phyloP scores from a whole-genome alignment of 2,113 vertebrate genomes.

The Tonatia bakeri region DNA sequence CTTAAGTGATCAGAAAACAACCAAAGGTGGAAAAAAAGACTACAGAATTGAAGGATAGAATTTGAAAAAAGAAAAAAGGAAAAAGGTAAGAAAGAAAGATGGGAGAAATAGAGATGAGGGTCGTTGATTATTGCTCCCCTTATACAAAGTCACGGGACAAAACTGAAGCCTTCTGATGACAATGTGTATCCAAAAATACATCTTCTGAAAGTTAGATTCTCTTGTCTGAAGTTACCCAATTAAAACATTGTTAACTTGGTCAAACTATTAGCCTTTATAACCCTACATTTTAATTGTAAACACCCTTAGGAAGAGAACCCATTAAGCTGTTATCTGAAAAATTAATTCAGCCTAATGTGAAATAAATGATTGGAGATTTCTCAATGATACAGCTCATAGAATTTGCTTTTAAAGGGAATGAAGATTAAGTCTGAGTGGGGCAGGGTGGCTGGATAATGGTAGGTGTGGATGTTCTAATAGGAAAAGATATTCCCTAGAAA shows the following conservation, averaged over 20 bases:
- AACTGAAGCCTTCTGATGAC: background rate
- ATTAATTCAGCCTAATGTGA: conserved; percentile 57
- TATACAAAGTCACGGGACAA: background rate
- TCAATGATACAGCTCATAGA: conserved; percentile 4
- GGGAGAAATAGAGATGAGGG: background rate
- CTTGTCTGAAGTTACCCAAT: conserved; percentile 28
- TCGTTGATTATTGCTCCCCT: background rate
- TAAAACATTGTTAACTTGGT: conserved; percentile 41
- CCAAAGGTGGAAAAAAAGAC: background rate
- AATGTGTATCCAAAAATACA: background rate
- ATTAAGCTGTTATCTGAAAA: conserved; percentile 54
- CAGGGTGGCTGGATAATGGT: background rate
- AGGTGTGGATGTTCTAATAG: background rate
- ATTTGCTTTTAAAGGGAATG: conserved; percentile 23
- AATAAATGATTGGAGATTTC: conserved; percentile 57
- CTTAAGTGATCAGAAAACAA: background rate
- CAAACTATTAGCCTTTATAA: background rate
- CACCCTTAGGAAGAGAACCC: conserved; percentile 41
- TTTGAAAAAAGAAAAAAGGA: background rate
- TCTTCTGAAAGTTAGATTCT: background rate
- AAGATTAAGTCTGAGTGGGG: background rate
- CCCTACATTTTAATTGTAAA: conserved; percentile 37
- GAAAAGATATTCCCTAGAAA: background rate
- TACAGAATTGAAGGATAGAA: background rate
- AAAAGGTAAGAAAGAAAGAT: background rate